Evolutionary conservation across 2,113 vertebrate genomes (phyloP).

Genomic region (Tachysurus fulvidraco): DNA sequence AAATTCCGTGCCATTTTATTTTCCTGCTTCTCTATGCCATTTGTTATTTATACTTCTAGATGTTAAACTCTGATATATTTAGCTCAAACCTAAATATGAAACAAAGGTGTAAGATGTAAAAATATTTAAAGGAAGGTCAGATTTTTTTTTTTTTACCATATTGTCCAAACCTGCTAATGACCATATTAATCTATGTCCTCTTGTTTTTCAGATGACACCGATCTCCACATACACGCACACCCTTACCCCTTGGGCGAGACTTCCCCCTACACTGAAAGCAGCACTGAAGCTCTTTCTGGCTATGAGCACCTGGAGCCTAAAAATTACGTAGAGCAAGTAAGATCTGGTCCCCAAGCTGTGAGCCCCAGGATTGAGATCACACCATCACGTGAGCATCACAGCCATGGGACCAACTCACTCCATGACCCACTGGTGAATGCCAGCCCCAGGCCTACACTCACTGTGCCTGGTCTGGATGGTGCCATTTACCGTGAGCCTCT

Average conservation of each 20-base stretch:
- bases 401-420: conserved; percentile 83
- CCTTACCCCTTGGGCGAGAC: conserved; percentile 81
- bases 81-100: neutral
- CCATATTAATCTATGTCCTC: neutral
- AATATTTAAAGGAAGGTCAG: neutral
- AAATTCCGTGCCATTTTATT: neutral
- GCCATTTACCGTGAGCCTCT: conserved; percentile 88
- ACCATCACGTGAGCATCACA: conserved; percentile 92
- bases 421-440: conserved; percentile 83
- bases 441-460: conserved; percentile 89
- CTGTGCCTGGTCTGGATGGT: conserved; percentile 88
- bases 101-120: too few relatives aligned
- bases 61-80: neutral
- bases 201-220: conserved; percentile 83
- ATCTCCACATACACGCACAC: conserved; percentile 80
- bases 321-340: conserved; percentile 79
- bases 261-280: conserved; percentile 74
- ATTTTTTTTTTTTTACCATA: neutral
- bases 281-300: conserved; percentile 77
- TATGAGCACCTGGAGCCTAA: conserved; percentile 85
- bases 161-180: neutral
- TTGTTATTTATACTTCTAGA: neutral
- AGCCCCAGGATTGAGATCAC: conserved; percentile 98
- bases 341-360: conserved; percentile 77
- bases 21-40: neutral